Percentiles rank a stretch among this genome's conserved stretches.
These are phyloP conservation scores for Gastrophysa polygoni DNA, from an alignment of 2,888 invertebrate genomes.

Conservation along the genomic window DNA sequence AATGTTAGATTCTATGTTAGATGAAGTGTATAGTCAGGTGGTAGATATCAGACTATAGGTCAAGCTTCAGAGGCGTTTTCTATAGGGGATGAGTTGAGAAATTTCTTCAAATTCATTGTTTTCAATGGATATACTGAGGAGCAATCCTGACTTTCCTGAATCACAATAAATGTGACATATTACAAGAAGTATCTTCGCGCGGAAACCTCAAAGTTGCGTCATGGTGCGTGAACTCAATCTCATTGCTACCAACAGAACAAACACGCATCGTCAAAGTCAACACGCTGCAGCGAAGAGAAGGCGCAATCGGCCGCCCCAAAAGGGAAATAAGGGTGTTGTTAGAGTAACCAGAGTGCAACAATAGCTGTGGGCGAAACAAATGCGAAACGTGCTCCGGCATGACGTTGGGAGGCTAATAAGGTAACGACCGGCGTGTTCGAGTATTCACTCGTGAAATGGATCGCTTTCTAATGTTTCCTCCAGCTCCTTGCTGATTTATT, in stretches of 20 bases:
- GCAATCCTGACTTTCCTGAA: too few relatives aligned
- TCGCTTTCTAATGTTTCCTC: slow-evolving; percentile 49
- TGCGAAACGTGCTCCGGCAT: slow-evolving; percentile 53
- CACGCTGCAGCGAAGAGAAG: slow-evolving; percentile 4
- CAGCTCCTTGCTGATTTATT: slow-evolving; percentile 52
- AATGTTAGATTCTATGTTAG: too few relatives aligned
- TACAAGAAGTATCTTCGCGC: too few relatives aligned
- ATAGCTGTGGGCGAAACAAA: slow-evolving; percentile 53
- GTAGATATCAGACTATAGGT: too few relatives aligned
- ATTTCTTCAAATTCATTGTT: too few relatives aligned
- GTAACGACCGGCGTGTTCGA: slow-evolving; percentile 45
- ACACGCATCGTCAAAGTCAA: slow-evolving; percentile 17
- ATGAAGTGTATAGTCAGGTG: too few relatives aligned
- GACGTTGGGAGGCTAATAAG: slow-evolving; percentile 50
- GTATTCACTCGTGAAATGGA: slow-evolving; percentile 43
- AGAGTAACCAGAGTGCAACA: slow-evolving; percentile 42
- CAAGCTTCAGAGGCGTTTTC: too few relatives aligned
- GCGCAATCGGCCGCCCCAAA: slow-evolving; percentile 18
- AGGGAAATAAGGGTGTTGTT: slow-evolving; percentile 38
- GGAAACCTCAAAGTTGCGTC: too few relatives aligned
- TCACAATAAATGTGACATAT: too few relatives aligned
- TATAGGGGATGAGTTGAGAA: too few relatives aligned
- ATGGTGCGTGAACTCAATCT: too few relatives aligned
- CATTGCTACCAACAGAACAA: slow-evolving; percentile 11
- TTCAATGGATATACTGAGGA: too few relatives aligned